A percentile compares a stretch with the other conserved stretches of the same genome.
Evolutionary conservation across 2,113 vertebrate genomes (phyloP).

Genomic region (Pachypanchax playfairii): DNA sequence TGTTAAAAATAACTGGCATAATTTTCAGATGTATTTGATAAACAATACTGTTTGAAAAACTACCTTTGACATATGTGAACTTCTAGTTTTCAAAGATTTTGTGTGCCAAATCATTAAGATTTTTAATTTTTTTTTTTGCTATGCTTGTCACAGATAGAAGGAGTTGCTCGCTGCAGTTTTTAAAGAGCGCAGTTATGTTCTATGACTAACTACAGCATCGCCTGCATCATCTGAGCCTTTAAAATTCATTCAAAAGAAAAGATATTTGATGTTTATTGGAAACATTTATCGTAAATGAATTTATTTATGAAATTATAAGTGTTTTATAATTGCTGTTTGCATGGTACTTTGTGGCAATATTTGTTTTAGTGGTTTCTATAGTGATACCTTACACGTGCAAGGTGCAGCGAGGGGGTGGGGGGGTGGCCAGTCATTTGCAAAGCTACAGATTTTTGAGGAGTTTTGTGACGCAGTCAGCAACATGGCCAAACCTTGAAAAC

Average conservation of each 20-base stretch:
- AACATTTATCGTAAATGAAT: conserved; percentile 61
- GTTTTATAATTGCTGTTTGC: conserved; percentile 81
- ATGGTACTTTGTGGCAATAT: conserved; percentile 79
- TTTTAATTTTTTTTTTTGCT: conserved; percentile 26
- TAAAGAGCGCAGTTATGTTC: conserved; percentile 57
- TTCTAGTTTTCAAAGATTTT: conserved; percentile 51
- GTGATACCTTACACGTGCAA: conserved; percentile 69
- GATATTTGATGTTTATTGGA: conserved; percentile 64
- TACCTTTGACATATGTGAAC: conserved; percentile 54
- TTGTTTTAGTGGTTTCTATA: conserved; percentile 79
- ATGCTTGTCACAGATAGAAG: conserved; percentile 16
- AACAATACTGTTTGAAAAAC: conserved; percentile 23
- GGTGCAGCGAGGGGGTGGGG: conserved; percentile 18
- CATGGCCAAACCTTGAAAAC: conserved; percentile 56
- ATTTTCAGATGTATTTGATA: conserved; percentile 37
- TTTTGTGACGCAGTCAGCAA: conserved; percentile 3
- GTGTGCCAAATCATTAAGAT: conserved; percentile 39
- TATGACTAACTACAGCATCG: conserved; percentile 67
- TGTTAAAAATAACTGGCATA: conserved; percentile 13
- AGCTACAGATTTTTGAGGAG: conserved; percentile 30
- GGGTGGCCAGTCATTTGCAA: conserved; percentile 28
- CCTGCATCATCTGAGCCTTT: conserved; percentile 84
- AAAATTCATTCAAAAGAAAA: conserved; percentile 59
- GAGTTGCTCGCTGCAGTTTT: conserved; percentile 43
- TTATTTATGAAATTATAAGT: conserved; percentile 70